These are phyloP conservation scores for Aurelia sp. DNA, from an alignment of 30 jellyfish, hydroid and myxozoan genomes.

Conservation along the genomic window DNA sequence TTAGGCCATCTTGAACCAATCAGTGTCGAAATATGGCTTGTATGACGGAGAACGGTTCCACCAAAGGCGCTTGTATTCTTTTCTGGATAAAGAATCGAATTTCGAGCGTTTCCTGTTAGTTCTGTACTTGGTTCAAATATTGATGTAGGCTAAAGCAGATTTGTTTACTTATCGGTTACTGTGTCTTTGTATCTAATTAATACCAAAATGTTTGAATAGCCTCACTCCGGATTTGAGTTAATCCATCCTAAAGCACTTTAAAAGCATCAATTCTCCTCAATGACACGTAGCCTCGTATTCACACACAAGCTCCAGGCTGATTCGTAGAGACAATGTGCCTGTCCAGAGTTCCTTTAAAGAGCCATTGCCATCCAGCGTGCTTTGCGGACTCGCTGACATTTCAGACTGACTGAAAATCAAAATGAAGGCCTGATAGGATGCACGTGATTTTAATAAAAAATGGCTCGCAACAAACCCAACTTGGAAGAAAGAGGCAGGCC, in stretches of 20 bases:
- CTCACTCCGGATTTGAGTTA: neutral
- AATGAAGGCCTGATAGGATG: no score
- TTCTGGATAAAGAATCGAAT: neutral
- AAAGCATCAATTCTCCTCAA: no score
- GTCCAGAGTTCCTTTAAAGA: no score
- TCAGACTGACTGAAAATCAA: no score
- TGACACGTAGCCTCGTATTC: neutral
- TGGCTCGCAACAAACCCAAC: no score
- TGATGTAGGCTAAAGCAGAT: slow-evolving; percentile 2
- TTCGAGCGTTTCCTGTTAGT: slow-evolving; percentile 31
- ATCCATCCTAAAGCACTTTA: no score
- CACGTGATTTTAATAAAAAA: no score
- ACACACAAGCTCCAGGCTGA: neutral
- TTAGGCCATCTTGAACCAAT: slow-evolving; percentile 8
- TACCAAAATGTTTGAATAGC: slow-evolving; percentile 4
- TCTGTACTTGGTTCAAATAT: slow-evolving; percentile 16
- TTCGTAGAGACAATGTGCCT: no score
- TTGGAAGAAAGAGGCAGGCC: no score
- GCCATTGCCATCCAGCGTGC: no score
- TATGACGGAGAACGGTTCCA: neutral
- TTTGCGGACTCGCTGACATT: no score
- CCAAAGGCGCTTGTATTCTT: slow-evolving; percentile 8
- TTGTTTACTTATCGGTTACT: slow-evolving; percentile 32
- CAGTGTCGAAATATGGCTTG: neutral
- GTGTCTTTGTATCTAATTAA: slow-evolving; percentile 13